phyloP scores from a whole-genome alignment of 2,888 invertebrate species.

The Acanthoscelides obtectus region DNA sequence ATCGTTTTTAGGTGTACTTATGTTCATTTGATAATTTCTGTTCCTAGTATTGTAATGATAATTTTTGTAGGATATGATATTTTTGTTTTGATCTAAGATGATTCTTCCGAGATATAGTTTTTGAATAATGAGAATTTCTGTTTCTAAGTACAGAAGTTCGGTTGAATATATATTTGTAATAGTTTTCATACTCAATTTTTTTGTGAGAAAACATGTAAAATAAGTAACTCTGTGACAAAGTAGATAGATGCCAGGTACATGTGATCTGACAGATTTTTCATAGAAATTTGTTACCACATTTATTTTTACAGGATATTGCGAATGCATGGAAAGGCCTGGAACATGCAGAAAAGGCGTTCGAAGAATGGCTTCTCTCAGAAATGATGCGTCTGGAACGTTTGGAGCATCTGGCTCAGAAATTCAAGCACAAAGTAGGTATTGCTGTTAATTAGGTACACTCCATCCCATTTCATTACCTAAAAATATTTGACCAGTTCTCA shows the following conservation, averaged over 20 bases:
- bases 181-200: no score
- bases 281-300: neutral
- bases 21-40: neutral
- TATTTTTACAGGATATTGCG: slow-evolving; percentile 76
- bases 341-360: slow-evolving; percentile 96
- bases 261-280: neutral
- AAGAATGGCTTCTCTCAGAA: slow-evolving; percentile 98
- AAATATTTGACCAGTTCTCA: no score
- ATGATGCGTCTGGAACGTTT: slow-evolving; percentile 98
- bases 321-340: slow-evolving; percentile 98
- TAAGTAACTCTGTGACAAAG: no score
- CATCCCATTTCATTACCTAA: no score
- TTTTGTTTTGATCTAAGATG: no score
- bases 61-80: no score
- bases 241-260: neutral
- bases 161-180: no score
- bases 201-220: no score
- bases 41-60: neutral
- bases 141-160: no score
- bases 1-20: no score
- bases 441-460: neutral
- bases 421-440: slow-evolving; percentile 78
- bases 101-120: no score
- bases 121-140: no score
- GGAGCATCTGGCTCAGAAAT: slow-evolving; percentile 99